Evolutionary conservation across 2,113 vertebrate genomes (phyloP).

Genomic region (Lepus europaeus): DNA sequence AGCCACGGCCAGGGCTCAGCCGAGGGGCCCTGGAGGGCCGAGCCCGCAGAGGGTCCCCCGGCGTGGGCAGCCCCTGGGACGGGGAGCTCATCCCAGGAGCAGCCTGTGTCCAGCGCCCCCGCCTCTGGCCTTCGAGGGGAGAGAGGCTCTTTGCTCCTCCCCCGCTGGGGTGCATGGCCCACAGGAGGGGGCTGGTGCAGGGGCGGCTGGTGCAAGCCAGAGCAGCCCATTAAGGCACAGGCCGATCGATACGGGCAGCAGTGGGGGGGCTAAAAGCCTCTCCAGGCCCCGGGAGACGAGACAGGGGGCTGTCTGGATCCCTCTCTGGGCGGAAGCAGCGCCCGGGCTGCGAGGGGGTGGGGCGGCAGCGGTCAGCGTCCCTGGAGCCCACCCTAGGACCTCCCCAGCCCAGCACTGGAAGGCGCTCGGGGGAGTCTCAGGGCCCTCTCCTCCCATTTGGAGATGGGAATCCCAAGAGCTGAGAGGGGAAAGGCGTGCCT

Average conservation of each 20-base stretch:
- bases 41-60: too few species aligned
- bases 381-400: constrained; percentile 79
- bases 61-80: background rate
- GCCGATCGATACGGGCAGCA: constrained; percentile 86
- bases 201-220: background rate
- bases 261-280: constrained; percentile 87
- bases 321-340: background rate
- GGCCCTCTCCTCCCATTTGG: background rate
- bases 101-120: background rate
- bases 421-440: background rate
- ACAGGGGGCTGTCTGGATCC: background rate
- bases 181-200: constrained; percentile 31
- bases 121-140: background rate
- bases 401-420: constrained; percentile 68
- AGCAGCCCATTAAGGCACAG: constrained; percentile 86
- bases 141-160: background rate
- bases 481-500: fast-evolving
- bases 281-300: background rate
- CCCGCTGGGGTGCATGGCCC: background rate
- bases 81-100: background rate
- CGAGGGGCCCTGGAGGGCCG: background rate
- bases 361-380: background rate
- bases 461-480: background rate
- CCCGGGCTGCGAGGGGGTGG: background rate
- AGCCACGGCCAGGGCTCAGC: background rate